Base-by-base conservation (phyloP, 2,888 invertebrate species). In the Euplagia quadripunctaria region DNA sequence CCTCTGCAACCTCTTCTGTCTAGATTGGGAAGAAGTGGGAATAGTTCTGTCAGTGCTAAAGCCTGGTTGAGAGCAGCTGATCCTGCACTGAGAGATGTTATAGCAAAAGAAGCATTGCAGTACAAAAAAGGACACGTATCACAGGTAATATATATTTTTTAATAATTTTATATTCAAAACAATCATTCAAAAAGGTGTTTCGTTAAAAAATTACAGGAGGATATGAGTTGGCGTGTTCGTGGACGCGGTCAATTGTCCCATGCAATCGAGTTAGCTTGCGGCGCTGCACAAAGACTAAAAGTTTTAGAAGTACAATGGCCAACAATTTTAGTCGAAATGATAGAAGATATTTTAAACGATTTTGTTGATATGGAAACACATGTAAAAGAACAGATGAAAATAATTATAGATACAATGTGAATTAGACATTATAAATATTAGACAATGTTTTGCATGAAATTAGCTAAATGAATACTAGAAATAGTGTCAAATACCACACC, bases 91-190 rank as follows among this genome's bases (percentile, higher is more conserved):
- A 96, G 97, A 85, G 97, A 97, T 81, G 98, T 98, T 16, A 98
- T 98, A 70, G 98, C 98, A 71, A 98, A 98, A 91, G 98, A 98
- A 93, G 98, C 98, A 1, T 91, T 98, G 65, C 98, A 98, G 83
- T 98, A 98, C 97, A 97, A 97, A 84, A 97, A 97, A 87, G 97
- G 97, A 42, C 95, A 96, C 74, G 91, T 95, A 14, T 96, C 96
- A 3, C 96, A 96, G 92, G 96, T 96, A 74, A 73, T 55, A 11
- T 4, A 52, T 63, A 20, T 43, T 12, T 17, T 41, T 11, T 20
- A n/a, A 17, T 20, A 55, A 43, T 55, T 46, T n/a, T 4, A 46
- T 42, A 17, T 16, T 7, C 16, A 41, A 55, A 14, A 9, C 1
- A n/a, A n/a, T 7, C 0, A 55, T 68, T 68, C 14, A 7, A 51